Percentiles rank a stretch among this genome's conserved stretches.
Evolutionary conservation across 2,113 vertebrate species (phyloP).

Genomic region (cat (Felis catus)): DNA sequence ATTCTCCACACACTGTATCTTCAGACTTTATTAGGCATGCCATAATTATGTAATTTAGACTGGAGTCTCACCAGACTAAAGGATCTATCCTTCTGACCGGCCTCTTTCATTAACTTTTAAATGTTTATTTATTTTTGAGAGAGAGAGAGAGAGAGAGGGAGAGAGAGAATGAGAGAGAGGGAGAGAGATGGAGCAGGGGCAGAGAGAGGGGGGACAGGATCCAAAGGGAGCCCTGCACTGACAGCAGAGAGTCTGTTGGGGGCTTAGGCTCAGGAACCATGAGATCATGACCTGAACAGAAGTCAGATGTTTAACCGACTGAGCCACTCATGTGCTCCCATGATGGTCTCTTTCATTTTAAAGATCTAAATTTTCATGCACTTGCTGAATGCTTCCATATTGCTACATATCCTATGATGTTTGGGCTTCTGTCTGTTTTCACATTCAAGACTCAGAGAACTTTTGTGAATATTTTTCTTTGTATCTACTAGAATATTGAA

Average conservation of each 20-base stretch:
- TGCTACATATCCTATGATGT: neutral
- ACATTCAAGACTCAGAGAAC: neutral
- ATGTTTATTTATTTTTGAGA: too few species aligned
- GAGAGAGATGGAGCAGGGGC: too few species aligned
- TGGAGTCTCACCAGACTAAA: neutral
- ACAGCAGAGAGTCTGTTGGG: too few species aligned
- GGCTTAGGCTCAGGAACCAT: too few species aligned
- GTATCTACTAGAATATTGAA: neutral
- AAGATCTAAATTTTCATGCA: neutral
- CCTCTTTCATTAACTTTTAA: neutral
- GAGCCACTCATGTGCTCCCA: too few species aligned
- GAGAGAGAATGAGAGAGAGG: too few species aligned
- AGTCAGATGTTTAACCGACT: too few species aligned
- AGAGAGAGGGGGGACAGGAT: too few species aligned
- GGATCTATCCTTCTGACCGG: neutral
- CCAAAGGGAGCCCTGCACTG: too few species aligned
- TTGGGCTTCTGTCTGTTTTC: slow-evolving; percentile 6
- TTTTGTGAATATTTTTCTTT: neutral
- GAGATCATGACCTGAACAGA: too few species aligned
- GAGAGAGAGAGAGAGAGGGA: too few species aligned
- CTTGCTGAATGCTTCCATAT: neutral
- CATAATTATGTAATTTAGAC: neutral
- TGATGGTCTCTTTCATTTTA: neutral
- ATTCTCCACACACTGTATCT: neutral
- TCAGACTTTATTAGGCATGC: neutral